These are phyloP conservation scores for Agonopterix heracliana DNA, from an alignment of 2,888 invertebrate genomes.

Conservation along the genomic window DNA sequence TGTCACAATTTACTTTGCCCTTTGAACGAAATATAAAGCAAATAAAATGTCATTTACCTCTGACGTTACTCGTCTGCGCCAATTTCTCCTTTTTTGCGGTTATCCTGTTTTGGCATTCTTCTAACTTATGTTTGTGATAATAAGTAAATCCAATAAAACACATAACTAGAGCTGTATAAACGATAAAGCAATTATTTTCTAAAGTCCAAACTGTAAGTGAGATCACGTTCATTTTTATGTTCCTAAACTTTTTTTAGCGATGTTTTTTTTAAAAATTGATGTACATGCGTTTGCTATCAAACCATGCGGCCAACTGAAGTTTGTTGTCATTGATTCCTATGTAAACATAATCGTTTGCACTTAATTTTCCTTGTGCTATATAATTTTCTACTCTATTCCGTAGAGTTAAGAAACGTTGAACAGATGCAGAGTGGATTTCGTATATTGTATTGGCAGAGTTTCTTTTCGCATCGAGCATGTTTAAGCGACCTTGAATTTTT, in stretches of 20 bases:
- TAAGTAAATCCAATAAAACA: constrained; percentile 56
- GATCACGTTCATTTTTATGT: constrained; percentile 51
- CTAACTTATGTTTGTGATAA: constrained; percentile 58
- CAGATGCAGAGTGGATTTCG: too few species aligned
- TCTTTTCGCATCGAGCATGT: neutral
- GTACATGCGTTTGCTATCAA: neutral
- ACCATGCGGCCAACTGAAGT: constrained; percentile 5
- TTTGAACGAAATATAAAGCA: neutral
- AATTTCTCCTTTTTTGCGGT: constrained; percentile 40
- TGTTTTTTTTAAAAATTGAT: neutral
- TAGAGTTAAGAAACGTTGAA: neutral
- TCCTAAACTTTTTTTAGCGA: neutral
- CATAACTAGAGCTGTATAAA: constrained; percentile 52
- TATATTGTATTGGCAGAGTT: neutral
- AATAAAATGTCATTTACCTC: constrained; percentile 34
- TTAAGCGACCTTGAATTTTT: constrained; percentile 2
- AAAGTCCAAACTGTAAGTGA: constrained; percentile 57
- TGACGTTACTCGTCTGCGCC: constrained; percentile 35
- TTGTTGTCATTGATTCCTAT: constrained; percentile 6
- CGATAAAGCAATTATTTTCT: constrained; percentile 62
- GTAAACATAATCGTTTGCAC: neutral
- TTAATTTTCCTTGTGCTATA: neutral
- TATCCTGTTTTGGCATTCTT: constrained; percentile 36
- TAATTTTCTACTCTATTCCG: neutral
- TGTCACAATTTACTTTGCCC: too few species aligned